Evolutionary conservation across 1,140 invertebrate species (phyloP), one percentile per base, ranked within the genome.

Genomic region (Zeugodacus cucurbitae): DNA sequence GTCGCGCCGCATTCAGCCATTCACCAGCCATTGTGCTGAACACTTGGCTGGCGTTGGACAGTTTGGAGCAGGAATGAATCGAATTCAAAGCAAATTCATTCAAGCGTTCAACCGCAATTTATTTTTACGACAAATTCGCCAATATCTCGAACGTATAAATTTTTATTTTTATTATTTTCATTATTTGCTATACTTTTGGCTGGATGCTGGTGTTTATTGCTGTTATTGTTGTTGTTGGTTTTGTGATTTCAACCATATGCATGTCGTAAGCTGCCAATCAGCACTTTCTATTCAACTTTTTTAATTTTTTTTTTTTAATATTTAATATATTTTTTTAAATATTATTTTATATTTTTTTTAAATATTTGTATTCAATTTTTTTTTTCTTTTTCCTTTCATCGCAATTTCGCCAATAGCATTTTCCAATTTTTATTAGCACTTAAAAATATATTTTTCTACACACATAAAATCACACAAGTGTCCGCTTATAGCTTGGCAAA

Each of bases 11-110:
- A 29, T 1, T 54, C 74, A 6, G 48, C 32, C 22, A 20, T 3
- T 34, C 34, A n/a, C 10, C 29, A 11, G 17, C 17, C 22, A 41
- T 74, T 41, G 62, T 32, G n/a, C n/a, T 67, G 26, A 20, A 22
- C 74, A 4, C 29, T n/a, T 82, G 11, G 34, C 41, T 82, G 37
- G 2, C 22, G 62, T 1, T 34, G 74, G 74, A 48, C 41, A n/a
- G 37, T 48, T 82, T n/a, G n/a, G n/a, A n/a, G 22, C 2, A 44
- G 74, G 41, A n/a, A 26, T n/a, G n/a, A n/a, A n/a, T n/a, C n/a
- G n/a, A 54, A 82, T 82, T n/a, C 41, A 82, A 48, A 82, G 74
- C 22, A 82, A 82, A 82, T 44, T 48, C 41, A 29, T 48, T 82
- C n/a, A 82, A 14, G 44, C 74, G 41, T 48, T 44, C 29, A 82